phyloP scores from a whole-genome alignment of 2,797 vertebrate species.

The Chloroceryle amazona region DNA sequence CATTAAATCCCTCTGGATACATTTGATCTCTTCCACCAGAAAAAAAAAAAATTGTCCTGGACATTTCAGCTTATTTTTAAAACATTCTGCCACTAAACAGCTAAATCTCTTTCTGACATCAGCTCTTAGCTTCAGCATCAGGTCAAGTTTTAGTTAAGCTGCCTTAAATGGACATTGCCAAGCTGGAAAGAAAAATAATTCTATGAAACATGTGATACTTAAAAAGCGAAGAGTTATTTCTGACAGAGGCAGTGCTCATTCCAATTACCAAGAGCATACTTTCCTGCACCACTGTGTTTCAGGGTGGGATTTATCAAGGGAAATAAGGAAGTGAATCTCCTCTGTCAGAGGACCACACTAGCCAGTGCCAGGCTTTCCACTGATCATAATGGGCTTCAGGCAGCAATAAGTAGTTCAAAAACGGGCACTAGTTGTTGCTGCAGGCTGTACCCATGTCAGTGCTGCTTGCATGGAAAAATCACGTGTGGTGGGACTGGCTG shows the following conservation, averaged over 20 bases:
- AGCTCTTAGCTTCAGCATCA: background rate
- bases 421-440: background rate
- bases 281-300: background rate
- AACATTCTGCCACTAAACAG: background rate
- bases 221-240: constrained; percentile 30
- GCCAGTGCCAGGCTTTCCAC: background rate
- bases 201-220: constrained; percentile 27
- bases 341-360: background rate
- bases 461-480: background rate
- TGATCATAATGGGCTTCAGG: background rate
- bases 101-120: constrained; percentile 16
- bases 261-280: background rate
- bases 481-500: background rate
- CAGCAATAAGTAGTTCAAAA: background rate
- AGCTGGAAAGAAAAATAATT: constrained; percentile 58
- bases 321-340: background rate
- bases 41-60: background rate
- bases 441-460: background rate
- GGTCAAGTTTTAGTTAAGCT: constrained; percentile 31
- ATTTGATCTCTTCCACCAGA: background rate
- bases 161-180: constrained; percentile 24
- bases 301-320: background rate
- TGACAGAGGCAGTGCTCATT: background rate
- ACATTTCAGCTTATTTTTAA: constrained; percentile 38
- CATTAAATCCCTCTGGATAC: background rate